phyloP scores from a whole-genome alignment of 2,113 vertebrate species.

The Climacteris rufus region DNA sequence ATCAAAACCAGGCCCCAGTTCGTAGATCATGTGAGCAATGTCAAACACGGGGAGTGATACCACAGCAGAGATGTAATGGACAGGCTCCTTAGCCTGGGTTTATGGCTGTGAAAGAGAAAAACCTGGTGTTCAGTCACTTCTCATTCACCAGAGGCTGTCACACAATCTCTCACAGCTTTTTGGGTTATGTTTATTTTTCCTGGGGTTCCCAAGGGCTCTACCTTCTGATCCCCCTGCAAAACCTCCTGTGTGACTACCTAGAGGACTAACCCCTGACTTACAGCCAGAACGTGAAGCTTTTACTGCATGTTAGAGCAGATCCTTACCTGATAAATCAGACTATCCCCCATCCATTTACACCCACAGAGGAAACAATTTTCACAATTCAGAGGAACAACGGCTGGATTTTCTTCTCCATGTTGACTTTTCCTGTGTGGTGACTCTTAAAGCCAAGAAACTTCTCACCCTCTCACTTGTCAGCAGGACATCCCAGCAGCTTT shows the following conservation, averaged over 20 bases:
- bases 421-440: not conserved
- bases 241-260: not conserved
- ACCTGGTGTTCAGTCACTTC: conserved; percentile 52
- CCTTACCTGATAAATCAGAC: conserved; percentile 50
- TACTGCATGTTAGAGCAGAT: not conserved
- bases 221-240: conserved; percentile 7
- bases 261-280: not conserved
- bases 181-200: conserved; percentile 35
- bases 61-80: conserved; percentile 31
- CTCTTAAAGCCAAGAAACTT: not conserved
- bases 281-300: not conserved
- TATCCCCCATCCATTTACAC: conserved; percentile 10
- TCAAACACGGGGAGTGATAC: conserved; percentile 19
- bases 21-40: conserved; percentile 46
- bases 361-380: conserved; percentile 5
- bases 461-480: not conserved
- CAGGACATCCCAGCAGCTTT: not conserved
- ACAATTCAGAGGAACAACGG: not conserved
- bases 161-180: conserved; percentile 38
- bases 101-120: conserved; percentile 62
- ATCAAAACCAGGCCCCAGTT: conserved; percentile 62
- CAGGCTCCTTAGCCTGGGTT: not conserved
- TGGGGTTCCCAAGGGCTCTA: not conserved
- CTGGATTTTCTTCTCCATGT: not conserved
- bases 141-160: conserved; percentile 51